These are phyloP conservation scores for Plagodis pulveraria DNA, from an alignment of 2,888 invertebrate species.

Conservation along the genomic window DNA sequence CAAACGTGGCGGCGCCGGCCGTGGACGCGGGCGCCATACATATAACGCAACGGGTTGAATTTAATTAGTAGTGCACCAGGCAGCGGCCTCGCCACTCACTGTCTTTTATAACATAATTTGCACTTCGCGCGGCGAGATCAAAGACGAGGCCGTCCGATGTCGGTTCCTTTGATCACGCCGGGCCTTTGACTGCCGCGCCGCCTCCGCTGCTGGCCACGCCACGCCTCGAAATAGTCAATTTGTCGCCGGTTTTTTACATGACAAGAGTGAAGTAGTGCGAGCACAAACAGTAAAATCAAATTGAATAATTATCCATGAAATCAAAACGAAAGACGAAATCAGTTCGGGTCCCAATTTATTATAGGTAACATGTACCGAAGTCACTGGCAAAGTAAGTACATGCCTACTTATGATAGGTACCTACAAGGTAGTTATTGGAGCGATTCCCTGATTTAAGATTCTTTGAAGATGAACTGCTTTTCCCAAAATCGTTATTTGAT, in stretches of 20 bases:
- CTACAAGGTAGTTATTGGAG: too few species aligned
- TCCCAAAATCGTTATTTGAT: too few species aligned
- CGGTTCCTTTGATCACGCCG: conserved; percentile 82
- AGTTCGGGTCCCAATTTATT: conserved; percentile 8
- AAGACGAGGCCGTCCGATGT: conserved; percentile 75
- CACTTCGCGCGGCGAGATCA: conserved; percentile 84
- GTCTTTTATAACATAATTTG: conserved; percentile 85
- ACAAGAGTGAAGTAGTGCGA: conserved; percentile 36
- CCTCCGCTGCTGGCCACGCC: conserved; percentile 62
- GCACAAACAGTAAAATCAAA: conserved; percentile 32
- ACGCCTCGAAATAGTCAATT: conserved; percentile 82
- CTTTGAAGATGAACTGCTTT: too few species aligned
- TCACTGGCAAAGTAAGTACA: too few species aligned
- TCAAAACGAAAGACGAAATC: conserved; percentile 14
- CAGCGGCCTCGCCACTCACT: conserved; percentile 76
- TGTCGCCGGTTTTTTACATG: conserved; percentile 71
- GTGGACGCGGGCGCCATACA: conserved; percentile 17
- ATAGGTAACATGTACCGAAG: too few species aligned
- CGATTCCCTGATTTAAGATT: too few species aligned
- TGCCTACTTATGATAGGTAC: too few species aligned
- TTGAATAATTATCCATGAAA: conserved; percentile 25
- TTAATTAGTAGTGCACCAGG: conserved; percentile 76
- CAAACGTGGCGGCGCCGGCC: conserved; percentile 22
- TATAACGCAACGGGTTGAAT: conserved; percentile 67
- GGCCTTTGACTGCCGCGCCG: conserved; percentile 80